Evolutionary conservation across 2,888 invertebrate genomes (phyloP), one percentile per base, ranked within the genome.

Genomic region (Apocheima hispidaria): DNA sequence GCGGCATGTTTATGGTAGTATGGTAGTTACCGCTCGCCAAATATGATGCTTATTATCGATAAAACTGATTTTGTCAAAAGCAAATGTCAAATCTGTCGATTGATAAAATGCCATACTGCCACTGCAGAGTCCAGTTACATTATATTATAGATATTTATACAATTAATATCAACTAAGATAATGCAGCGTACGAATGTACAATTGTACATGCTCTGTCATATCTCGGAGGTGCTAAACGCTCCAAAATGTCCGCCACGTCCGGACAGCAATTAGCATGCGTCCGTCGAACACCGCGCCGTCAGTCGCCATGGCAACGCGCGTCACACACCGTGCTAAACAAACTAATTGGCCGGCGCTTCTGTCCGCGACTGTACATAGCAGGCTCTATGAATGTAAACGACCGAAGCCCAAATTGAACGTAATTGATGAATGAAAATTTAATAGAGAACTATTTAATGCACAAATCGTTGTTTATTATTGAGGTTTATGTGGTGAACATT

Each of bases 271-370:
- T 90, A 88, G 79, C 86, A 82, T 79, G 78, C 80, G 79, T 77
- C 78, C 75, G 72, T 77, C 73, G 70, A 20, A n/a, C 28, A 44
- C 28, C 71, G 77, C 18, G 30, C 30, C 28, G 76, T 77, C 78
- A 75, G 87, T 85, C 72, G 77, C 82, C 78, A 83, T 83, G 77
- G 80, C 81, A 81, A 84, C 86, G 79, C 63, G 70, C 43, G 28
- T 72, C 74, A 69, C 75, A 77, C 77, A 83, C 82, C 72, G 78
- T 81, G 84, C 83, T 86, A 86, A 88, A 88, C 87, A 84, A 88
- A 84, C 87, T 88, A 88, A 88, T 89, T 88, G 88, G 81, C 72
- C 75, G 68, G 67, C 77, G 79, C 80, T 81, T 82, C 78, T 83
- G 78, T 75, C 76, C 72, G 69, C 73, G 77, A 71, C 69, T 80